Evolutionary conservation across 2,113 vertebrate species (phyloP), one percentile per base, ranked within the genome.

Genomic region (Seriola quinqueradiata): DNA sequence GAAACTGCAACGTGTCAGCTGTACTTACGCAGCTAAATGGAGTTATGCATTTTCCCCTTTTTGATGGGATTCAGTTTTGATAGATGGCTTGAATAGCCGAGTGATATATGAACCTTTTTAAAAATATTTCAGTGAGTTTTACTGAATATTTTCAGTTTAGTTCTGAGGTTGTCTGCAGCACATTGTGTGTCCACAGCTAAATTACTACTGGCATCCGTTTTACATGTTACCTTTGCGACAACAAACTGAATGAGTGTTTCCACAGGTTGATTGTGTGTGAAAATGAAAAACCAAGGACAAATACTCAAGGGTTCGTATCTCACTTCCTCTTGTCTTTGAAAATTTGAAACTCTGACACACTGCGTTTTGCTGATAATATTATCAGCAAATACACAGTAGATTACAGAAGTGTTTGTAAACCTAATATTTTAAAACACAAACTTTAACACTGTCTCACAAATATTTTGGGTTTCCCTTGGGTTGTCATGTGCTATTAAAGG

Each of bases 41-140:
- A 70, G 73, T 85, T 78, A 80, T 80, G 81, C 73, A 84, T 87
- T 88, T 85, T 74, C 71, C 83, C 84, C 58, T 77, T 90, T 84
- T 90, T 73, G 34, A 68, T 46, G 77, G 86, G 89, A 90, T 79
- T 77, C 50, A 66, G 78, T 87, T 88, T 86, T 83, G 55, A 64
- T 84, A 77, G 68, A 81, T 25, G 63, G 66, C 66, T 64, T 4
- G 12, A 75, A 46, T 23, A 78, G 52, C 55, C 8, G 3, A 50
- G 44, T 61, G 63, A 72, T 48, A 40, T 9, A 12, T 63, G 40
- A 73, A 74, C 44, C 13, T 84, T 82, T 82, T 67, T 81, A 57
- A 61, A 80, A 58, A 76, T 16, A 32, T 61, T 75, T 90, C 73
- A 66, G 23, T 80, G 68, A 81, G 21, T 76, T 71, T 73, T 19